phyloP scores from a whole-genome alignment of 2,888 invertebrate species.

The Nasonovia ribisnigri region DNA sequence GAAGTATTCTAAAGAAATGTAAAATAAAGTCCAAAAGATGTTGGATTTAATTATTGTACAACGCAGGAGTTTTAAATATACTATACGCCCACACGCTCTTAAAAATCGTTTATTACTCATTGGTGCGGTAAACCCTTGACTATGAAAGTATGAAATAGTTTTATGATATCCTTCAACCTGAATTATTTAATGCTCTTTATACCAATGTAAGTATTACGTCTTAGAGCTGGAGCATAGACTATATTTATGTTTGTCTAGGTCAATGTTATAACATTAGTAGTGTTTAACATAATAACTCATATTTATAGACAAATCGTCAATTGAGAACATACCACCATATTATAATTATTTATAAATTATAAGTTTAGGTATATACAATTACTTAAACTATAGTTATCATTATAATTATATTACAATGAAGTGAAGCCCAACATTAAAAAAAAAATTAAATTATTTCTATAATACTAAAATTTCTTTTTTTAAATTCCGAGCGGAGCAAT shows the following conservation, averaged over 20 bases:
- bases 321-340: background rate
- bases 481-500: too few species aligned
- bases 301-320: background rate
- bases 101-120: background rate
- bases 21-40: background rate
- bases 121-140: background rate
- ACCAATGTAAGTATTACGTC: background rate
- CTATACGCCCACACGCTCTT: background rate
- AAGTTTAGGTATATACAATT: background rate
- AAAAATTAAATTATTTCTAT: too few species aligned
- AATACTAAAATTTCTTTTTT: too few species aligned
- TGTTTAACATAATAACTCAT: background rate
- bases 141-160: background rate
- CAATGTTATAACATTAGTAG: background rate
- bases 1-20: background rate
- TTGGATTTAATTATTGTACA: background rate
- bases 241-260: background rate
- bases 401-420: background rate
- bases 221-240: background rate
- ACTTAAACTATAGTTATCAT: background rate
- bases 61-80: background rate
- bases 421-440: background rate
- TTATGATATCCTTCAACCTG: background rate
- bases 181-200: background rate
- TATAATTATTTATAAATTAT: too few species aligned